Evolutionary conservation across 2,797 vertebrate genomes (phyloP).

Genomic region (Mallotus villosus): DNA sequence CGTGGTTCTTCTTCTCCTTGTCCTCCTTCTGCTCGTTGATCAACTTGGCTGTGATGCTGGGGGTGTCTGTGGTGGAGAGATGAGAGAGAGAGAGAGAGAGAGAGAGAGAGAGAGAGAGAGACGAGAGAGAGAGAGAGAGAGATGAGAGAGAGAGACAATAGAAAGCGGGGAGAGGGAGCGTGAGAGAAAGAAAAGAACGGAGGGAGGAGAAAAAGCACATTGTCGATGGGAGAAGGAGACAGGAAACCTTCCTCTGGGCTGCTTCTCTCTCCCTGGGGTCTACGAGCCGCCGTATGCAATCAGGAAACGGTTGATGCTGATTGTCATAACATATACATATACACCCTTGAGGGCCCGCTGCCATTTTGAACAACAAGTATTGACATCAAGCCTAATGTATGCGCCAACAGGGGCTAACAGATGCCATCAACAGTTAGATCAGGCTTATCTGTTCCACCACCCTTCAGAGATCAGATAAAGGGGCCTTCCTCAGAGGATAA

Average conservation of each 20-base stretch:
- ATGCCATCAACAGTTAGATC: not conserved
- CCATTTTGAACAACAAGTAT: not conserved
- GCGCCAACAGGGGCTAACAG: conserved; percentile 3
- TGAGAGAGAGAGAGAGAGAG: not conserved
- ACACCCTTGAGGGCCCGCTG: not conserved
- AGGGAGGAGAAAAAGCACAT: too few relatives aligned
- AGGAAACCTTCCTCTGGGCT: too few relatives aligned
- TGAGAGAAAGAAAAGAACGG: not conserved
- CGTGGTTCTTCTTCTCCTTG: conserved; percentile 99
- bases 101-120: not conserved
- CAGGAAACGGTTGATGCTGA: not conserved
- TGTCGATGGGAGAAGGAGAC: too few relatives aligned
- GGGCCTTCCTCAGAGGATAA: not conserved
- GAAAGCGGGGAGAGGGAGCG: not conserved
- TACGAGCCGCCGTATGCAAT: too few relatives aligned
- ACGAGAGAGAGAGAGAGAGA: not conserved
- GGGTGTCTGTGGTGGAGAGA: conserved; percentile 81
- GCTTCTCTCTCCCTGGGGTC: too few relatives aligned
- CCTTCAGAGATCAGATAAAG: not conserved
- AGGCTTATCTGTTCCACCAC: not conserved
- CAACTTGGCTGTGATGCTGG: conserved; percentile 97
- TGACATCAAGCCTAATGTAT: conserved; percentile 1
- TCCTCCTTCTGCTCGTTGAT: conserved; percentile 99
- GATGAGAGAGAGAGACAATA: not conserved
- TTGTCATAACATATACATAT: not conserved